Evolutionary conservation across 2,888 invertebrate species (phyloP).

Genomic region (Camptogramma bilineatum): DNA sequence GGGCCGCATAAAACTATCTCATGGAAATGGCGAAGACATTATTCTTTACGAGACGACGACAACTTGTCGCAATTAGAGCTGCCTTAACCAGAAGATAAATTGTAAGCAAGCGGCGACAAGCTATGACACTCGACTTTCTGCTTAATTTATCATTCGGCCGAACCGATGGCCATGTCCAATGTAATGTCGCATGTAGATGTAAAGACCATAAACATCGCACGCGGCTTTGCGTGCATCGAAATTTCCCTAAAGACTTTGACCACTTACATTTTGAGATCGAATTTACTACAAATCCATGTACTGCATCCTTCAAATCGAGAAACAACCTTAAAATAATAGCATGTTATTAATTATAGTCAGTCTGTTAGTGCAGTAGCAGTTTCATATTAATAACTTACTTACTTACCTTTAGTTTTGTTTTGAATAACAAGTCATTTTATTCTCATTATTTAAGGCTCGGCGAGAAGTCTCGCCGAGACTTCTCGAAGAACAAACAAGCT

Average conservation of each 20-base stretch:
- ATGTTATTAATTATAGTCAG: background rate
- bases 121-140: conserved; percentile 53
- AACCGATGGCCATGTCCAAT: conserved; percentile 10
- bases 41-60: conserved; percentile 47
- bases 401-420: background rate
- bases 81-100: conserved; percentile 56
- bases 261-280: too few species aligned
- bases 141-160: conserved; percentile 50
- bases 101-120: conserved; percentile 48
- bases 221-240: background rate
- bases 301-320: background rate
- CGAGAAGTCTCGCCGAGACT: too few species aligned
- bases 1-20: conserved; percentile 22
- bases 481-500: too few species aligned
- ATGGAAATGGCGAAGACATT: conserved; percentile 32
- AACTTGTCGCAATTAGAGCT: conserved; percentile 62
- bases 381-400: background rate
- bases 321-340: background rate
- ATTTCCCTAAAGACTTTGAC: background rate
- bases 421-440: conserved; percentile 13
- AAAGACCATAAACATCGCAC: background rate
- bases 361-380: background rate
- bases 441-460: conserved; percentile 8
- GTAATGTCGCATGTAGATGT: conserved; percentile 2
- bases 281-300: too few species aligned